Percentiles rank a stretch among this genome's conserved stretches.
phyloP scores from a whole-genome alignment of 2,888 invertebrate genomes.

The Theretra japonica region DNA sequence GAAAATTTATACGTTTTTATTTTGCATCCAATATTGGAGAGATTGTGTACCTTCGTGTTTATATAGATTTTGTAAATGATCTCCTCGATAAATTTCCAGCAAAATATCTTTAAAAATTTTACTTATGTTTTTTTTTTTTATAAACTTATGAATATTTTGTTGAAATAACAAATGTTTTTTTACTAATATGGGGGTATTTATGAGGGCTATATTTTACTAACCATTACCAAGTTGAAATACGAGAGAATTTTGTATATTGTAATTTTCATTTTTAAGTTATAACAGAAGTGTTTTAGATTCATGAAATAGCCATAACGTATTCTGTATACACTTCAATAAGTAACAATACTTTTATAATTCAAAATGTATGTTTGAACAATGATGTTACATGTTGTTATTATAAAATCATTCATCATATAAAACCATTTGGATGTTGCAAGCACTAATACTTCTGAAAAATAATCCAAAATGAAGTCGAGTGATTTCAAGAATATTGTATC shows the following conservation, averaged over 20 bases:
- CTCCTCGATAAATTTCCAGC: constrained; percentile 9
- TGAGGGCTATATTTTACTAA: not conserved
- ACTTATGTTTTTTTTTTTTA: not conserved
- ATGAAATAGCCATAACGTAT: not conserved
- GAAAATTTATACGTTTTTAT: constrained; percentile 7
- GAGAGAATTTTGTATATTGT: not conserved
- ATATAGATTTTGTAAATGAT: constrained; percentile 19
- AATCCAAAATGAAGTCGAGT: too few relatives aligned
- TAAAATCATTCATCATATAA: too few relatives aligned
- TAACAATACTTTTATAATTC: constrained; percentile 9
- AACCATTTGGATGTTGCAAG: too few relatives aligned
- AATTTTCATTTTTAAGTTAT: not conserved
- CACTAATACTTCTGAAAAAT: too few relatives aligned
- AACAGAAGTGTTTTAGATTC: not conserved
- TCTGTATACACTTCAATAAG: not conserved
- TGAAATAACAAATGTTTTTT: constrained; percentile 1
- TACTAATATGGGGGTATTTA: not conserved
- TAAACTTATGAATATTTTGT: not conserved
- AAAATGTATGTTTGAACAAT: not conserved
- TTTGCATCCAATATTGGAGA: constrained; percentile 16
- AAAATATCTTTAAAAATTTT: not conserved
- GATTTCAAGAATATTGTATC: too few relatives aligned
- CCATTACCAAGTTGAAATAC: not conserved
- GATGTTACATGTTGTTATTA: not conserved
- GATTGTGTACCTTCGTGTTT: constrained; percentile 6